phyloP scores from a whole-genome alignment of 2,113 vertebrate genomes.

The Arenaria interpres region DNA sequence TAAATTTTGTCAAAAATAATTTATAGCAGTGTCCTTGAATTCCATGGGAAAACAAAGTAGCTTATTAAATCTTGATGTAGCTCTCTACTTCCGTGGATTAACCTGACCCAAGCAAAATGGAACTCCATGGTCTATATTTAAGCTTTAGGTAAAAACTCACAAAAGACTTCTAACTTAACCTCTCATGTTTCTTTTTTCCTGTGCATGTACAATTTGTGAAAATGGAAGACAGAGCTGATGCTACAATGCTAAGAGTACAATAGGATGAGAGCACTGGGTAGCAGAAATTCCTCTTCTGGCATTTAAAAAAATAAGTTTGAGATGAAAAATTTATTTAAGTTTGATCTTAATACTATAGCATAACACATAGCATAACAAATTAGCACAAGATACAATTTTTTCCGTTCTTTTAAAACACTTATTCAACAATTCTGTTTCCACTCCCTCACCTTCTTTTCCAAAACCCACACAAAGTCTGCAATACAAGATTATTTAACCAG shows the following conservation, averaged over 20 bases:
- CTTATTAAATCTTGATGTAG: neutral
- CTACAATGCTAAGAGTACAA: neutral
- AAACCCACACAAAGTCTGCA: neutral
- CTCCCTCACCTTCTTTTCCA: neutral
- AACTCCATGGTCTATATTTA: neutral
- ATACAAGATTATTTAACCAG: neutral
- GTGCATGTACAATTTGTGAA: neutral
- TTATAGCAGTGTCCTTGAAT: neutral
- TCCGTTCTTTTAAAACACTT: neutral
- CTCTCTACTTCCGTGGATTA: neutral
- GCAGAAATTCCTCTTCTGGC: neutral
- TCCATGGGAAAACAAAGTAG: neutral
- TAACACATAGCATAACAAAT: neutral
- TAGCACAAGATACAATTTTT: neutral
- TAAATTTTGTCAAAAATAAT: neutral
- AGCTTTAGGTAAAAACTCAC: neutral
- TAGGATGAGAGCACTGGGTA: neutral
- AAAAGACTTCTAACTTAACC: neutral
- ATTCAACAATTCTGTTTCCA: neutral
- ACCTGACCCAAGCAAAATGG: neutral
- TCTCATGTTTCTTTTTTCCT: neutral
- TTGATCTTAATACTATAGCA: neutral
- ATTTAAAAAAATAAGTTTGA: neutral
- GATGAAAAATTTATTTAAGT: neutral
- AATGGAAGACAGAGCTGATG: neutral